Base-by-base conservation (phyloP, 2,797 vertebrate genomes). In the Tauraco hartlaubi region DNA sequence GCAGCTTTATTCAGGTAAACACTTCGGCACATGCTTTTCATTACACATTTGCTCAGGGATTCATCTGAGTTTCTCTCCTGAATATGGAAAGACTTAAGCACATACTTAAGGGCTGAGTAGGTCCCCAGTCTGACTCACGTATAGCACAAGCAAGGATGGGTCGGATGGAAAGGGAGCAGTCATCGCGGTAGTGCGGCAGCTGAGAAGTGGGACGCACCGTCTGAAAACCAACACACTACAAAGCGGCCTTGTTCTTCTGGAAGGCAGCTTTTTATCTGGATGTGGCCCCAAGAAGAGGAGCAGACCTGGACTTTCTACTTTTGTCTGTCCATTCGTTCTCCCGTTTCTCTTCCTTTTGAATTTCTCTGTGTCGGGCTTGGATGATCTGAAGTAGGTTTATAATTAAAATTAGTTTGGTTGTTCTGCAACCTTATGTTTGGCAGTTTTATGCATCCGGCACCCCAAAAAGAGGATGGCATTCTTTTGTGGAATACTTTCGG, bases 1-100 rank as follows among this genome's bases (percentile, higher is more conserved):
- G 58, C 44, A 44, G 83, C 52, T 94, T 91, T 71, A 46, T 85
- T 88, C 79, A 95, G 96, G 91, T 94, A 92, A 95, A 94, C 76
- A 59, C 33, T 91, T 76, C 58, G 69, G 82, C 73, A 67, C 79
- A 39, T 81, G 69, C 86, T 87, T 79, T 91, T 94, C 56, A 21
- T 91, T 89, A 85, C 56, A 44, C 17, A 14, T 63, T 85, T 67
- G 44, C 59, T 88, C 68, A 87, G 79, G 75, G 81, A 86, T 95
- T 58, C 46, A 41, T 88, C 48, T 11, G 62, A 58, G 66, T 62
- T 89, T 88, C 52, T 90, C 77, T 86, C 59, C 69, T 91, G 85
- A 84, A 67, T 88, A 49, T 76, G 88, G 88, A 94, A 94, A 91
- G 91, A 69, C 74, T 91, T 78, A 86, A 79, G 82, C 44, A 43